phyloP scores from a whole-genome alignment of 2,888 invertebrate genomes.

The Ophion ventricosus region DNA sequence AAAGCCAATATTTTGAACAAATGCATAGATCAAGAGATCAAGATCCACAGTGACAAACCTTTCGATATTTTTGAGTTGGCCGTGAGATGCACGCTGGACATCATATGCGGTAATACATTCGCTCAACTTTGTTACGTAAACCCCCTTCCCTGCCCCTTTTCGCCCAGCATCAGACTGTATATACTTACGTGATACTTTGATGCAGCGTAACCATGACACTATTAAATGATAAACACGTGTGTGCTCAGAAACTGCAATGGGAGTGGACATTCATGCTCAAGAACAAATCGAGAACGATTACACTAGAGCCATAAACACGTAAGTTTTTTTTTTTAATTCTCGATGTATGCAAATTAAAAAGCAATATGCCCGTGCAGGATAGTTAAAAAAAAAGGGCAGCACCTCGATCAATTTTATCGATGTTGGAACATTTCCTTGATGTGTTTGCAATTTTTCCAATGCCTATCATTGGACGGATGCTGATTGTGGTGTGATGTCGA shows the following conservation, averaged over 20 bases:
- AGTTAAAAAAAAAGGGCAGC: too few relatives aligned
- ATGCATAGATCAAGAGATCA: slow-evolving; percentile 66
- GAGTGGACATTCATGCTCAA: slow-evolving; percentile 84
- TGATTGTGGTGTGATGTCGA: too few relatives aligned
- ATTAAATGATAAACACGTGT: not conserved
- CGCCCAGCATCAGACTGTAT: too few relatives aligned
- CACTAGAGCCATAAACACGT: slow-evolving; percentile 84
- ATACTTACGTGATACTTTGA: too few relatives aligned
- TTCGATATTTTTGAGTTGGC: slow-evolving; percentile 84
- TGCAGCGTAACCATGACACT: not conserved
- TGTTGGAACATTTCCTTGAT: too few relatives aligned
- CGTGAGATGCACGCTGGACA: slow-evolving; percentile 84
- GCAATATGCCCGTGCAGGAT: too few relatives aligned
- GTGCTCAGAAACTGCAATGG: slow-evolving; percentile 87
- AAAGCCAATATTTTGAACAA: slow-evolving; percentile 84
- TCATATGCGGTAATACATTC: slow-evolving; percentile 82
- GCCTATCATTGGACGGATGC: too few relatives aligned
- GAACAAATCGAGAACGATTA: slow-evolving; percentile 83
- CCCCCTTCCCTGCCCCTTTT: too few relatives aligned
- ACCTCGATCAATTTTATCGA: too few relatives aligned
- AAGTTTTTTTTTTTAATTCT: slow-evolving; percentile 54
- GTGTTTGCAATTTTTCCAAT: too few relatives aligned
- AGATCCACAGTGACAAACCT: slow-evolving; percentile 66
- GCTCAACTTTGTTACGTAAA: too few relatives aligned
- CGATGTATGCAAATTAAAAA: not conserved